Percentiles rank a stretch among this genome's conserved stretches.
Evolutionary conservation across 2,888 invertebrate genomes (phyloP).

Genomic region (Shargacucullia verbasci): DNA sequence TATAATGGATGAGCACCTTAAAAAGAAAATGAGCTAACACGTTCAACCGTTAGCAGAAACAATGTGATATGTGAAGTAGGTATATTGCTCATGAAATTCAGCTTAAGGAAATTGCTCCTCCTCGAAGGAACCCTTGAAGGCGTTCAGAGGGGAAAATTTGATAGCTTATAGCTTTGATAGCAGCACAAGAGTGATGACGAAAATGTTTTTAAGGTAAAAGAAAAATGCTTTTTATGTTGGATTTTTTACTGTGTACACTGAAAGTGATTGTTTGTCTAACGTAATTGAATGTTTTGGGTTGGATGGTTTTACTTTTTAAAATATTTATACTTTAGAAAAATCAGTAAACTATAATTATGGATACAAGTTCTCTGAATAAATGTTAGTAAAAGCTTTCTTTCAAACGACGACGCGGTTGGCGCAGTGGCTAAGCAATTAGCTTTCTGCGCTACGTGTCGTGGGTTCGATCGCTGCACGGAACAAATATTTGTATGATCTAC

Average conservation of each 20-base stretch:
- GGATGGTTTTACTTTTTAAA: constrained; percentile 13
- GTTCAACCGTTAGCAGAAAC: constrained; percentile 70
- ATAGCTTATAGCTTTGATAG: constrained; percentile 82
- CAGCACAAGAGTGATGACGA: constrained; percentile 69
- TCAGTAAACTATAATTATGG: too few species aligned
- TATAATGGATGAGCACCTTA: constrained; percentile 48
- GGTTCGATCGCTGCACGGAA: too few species aligned
- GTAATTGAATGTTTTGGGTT: constrained; percentile 29
- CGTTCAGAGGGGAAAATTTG: constrained; percentile 82
- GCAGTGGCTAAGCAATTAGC: too few species aligned
- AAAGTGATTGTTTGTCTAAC: constrained; percentile 25
- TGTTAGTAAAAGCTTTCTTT: too few species aligned
- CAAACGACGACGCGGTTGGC: too few species aligned
- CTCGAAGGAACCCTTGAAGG: constrained; percentile 75
- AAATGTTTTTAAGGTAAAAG: constrained; percentile 62
- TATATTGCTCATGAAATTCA: constrained; percentile 85
- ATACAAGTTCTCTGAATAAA: too few species aligned
- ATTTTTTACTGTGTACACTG: constrained; percentile 29
- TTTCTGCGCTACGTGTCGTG: too few species aligned
- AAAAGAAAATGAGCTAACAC: constrained; percentile 71
- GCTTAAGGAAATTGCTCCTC: constrained; percentile 86
- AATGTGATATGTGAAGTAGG: constrained; percentile 78
- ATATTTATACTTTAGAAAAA: too few species aligned
- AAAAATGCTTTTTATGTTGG: constrained; percentile 31
- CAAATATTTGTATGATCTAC: too few species aligned